Conservation (phyloP, 2,797 vertebrate species). For the Phrynocephalus vlangalii region DNA sequence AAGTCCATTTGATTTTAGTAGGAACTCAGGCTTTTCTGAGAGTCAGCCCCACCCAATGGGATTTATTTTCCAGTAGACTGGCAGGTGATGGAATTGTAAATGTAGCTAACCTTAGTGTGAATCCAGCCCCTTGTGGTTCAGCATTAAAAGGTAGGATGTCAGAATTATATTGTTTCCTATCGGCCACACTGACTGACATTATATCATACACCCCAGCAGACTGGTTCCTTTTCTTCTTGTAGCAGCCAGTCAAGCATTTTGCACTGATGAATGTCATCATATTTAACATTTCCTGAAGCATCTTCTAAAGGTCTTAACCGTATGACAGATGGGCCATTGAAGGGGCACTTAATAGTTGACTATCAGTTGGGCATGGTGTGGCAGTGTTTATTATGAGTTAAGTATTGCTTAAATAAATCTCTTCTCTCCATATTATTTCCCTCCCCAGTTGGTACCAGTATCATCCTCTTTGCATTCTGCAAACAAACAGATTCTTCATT, state of each 20-base stretch:
- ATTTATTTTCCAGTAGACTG: background rate
- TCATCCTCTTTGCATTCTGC: conserved; percentile 47
- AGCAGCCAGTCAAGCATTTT: conserved; percentile 79
- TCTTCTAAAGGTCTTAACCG: conserved; percentile 81
- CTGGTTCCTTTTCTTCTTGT: conserved; percentile 71
- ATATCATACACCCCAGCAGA: conserved; percentile 70
- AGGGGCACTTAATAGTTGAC: conserved; percentile 74
- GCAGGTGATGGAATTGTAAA: background rate
- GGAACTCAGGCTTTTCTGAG: background rate
- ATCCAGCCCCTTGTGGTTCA: conserved; percentile 1
- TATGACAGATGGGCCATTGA: conserved; percentile 79
- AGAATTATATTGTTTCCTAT: conserved; percentile 56
- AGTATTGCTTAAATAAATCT: conserved; percentile 76
- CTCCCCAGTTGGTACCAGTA: background rate
- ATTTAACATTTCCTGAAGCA: conserved; percentile 83
- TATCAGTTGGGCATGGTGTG: conserved; percentile 72
- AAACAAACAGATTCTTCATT: conserved; percentile 53
- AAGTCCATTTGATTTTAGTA: background rate
- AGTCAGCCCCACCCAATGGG: background rate
- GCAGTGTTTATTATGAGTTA: conserved; percentile 79
- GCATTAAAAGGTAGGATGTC: background rate
- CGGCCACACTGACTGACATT: conserved; percentile 68
- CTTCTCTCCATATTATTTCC: conserved; percentile 12
- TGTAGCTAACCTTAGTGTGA: background rate
- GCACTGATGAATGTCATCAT: conserved; percentile 80